Evolutionary conservation across 2,888 invertebrate species (phyloP), one percentile per base, ranked within the genome.

Genomic region (Poecilus cupreus): DNA sequence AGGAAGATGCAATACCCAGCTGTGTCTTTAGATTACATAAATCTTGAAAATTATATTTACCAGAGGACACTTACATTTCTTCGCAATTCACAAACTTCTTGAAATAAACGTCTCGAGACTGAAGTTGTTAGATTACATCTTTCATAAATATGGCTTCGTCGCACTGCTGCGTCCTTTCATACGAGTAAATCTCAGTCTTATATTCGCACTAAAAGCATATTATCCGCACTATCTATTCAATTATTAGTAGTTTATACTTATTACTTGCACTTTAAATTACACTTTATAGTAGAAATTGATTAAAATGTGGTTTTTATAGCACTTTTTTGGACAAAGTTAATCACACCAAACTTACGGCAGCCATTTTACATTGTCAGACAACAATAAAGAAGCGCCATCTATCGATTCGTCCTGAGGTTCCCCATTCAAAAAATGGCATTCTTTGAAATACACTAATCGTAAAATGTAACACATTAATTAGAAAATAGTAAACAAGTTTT

Each of bases 281-380:
- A 60, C 37, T 64, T 60, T 74, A 3, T 64, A 20, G 51, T 24
- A 43, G 18, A 74, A 72, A 76, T 39, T 82, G 70, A 57, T 54
- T 64, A 82, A 79, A 83, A 76, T 81, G 79, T 77, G 75, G 82
- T 82, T 68, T 85, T 86, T 86, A 85, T 84, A 85, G 84, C 83
- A 84, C 82, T 85, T 86, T 86, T 86, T 87, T 86, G 85, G 85
- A 87, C 87, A 87, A 85, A 90, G 91, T 91, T 90, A 91, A 90
- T 90, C 91, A 91, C 92, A 92, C 91, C 92, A 92, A 92, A 93
- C 92, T 91, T 91, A 90, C 90, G 89, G 91, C 91, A 92, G 93
- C 93, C 93, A 93, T 93, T 91, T 92, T 92, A 92, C 90, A 90
- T 89, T 89, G 90, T 90, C 90, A 89, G 90, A 90, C 91, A 92